Percentiles rank a stretch among this genome's conserved stretches.
Evolutionary conservation across 2,113 vertebrate genomes (phyloP).

Genomic region (Grammomys surdaster): DNA sequence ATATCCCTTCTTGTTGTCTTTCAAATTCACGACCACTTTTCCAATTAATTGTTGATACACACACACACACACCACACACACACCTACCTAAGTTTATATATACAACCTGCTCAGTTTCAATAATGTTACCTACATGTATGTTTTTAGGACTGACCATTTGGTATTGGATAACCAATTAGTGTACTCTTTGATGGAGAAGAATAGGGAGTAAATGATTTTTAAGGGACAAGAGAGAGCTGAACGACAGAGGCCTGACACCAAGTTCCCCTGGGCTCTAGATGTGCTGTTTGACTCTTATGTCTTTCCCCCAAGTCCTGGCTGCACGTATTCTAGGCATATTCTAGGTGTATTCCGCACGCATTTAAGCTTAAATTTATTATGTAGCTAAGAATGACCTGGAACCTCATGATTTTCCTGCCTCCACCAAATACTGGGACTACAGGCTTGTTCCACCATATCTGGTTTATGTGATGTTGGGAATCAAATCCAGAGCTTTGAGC

Average conservation of each 20-base stretch:
- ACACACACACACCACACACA: not conserved
- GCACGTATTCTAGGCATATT: not conserved
- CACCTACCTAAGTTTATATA: not conserved
- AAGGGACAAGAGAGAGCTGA: not conserved
- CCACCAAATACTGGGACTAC: not conserved
- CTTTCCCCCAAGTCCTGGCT: not conserved
- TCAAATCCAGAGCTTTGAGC: not conserved
- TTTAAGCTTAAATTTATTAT: not conserved
- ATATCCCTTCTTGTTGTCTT: not conserved
- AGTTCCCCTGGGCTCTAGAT: not conserved
- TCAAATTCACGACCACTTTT: not conserved
- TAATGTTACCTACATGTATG: not conserved
- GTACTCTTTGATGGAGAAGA: not conserved
- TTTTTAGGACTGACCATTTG: not conserved
- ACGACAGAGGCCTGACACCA: not conserved
- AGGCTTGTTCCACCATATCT: no score
- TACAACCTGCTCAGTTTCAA: not conserved
- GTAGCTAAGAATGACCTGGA: not conserved
- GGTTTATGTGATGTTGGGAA: not conserved
- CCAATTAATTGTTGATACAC: not conserved
- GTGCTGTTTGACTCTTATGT: not conserved
- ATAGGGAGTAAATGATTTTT: not conserved
- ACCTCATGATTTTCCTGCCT: not conserved
- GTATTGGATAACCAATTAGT: not conserved
- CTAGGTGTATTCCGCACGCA: no score